Percentiles rank a stretch among this genome's conserved stretches.
These are phyloP conservation scores for Chauna torquata DNA, from an alignment of 2,113 vertebrate species.

Conservation along the genomic window DNA sequence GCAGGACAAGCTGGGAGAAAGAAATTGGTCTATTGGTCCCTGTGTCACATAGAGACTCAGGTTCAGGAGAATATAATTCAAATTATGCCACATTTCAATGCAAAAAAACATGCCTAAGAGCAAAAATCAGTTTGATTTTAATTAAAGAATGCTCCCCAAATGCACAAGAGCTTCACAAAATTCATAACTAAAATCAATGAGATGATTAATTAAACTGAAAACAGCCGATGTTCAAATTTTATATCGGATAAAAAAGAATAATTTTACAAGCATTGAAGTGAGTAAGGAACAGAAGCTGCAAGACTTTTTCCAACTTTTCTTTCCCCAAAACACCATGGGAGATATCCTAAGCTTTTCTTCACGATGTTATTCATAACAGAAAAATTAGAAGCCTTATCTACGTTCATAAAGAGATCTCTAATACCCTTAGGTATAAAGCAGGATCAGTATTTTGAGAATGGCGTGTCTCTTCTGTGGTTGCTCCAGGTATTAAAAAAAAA, in stretches of 20 bases:
- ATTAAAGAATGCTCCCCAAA: conserved; percentile 49
- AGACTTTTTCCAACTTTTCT: not conserved
- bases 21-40: not conserved
- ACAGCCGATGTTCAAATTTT: not conserved
- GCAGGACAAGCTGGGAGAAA: not conserved
- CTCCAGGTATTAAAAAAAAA: not conserved
- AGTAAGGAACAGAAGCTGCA: not conserved
- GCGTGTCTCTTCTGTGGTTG: not conserved
- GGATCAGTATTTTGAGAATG: not conserved
- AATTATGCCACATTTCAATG: conserved; percentile 1
- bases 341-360: not conserved
- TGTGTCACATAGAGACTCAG: not conserved
- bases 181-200: conserved; percentile 4
- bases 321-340: not conserved
- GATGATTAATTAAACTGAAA: conserved; percentile 28
- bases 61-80: not conserved
- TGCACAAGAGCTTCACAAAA: conserved; percentile 27
- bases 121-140: conserved; percentile 25
- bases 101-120: not conserved
- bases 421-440: not conserved
- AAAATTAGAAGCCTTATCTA: not conserved
- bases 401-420: not conserved
- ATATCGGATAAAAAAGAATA: not conserved
- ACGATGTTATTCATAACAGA: not conserved
- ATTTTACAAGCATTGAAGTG: not conserved